Evolutionary conservation across 2,113 vertebrate species (phyloP).

Genomic region (Bufo bufo): DNA sequence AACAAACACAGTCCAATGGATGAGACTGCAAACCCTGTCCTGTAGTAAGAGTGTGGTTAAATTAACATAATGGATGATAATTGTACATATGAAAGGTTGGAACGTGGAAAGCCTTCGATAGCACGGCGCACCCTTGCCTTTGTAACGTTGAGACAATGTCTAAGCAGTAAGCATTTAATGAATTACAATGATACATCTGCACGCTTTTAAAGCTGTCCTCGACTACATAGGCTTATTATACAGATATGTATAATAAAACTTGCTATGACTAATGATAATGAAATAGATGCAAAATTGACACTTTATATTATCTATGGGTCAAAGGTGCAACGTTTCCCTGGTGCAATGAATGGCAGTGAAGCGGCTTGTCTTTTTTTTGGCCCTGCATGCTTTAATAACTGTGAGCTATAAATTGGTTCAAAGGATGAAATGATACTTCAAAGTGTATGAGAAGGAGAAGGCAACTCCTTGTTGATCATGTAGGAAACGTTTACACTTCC

Average conservation of each 20-base stretch:
- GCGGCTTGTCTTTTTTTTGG: slow-evolving; percentile 65
- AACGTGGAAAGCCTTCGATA: neutral
- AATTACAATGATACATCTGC: neutral
- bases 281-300: neutral
- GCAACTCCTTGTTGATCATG: slow-evolving; percentile 72
- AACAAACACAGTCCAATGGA: too few species aligned
- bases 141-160: neutral
- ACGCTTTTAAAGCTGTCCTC: neutral
- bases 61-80: neutral
- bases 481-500: slow-evolving; percentile 71
- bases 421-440: slow-evolving; percentile 82
- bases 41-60: neutral
- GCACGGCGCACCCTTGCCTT: neutral
- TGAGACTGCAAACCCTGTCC: neutral
- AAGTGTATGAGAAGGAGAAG: slow-evolving; percentile 72
- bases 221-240: neutral
- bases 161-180: neutral
- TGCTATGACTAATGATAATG: slow-evolving; percentile 3
- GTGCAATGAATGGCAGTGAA: slow-evolving; percentile 72
- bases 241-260: neutral
- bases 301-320: slow-evolving; percentile 67
- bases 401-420: slow-evolving; percentile 77
- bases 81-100: neutral
- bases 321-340: slow-evolving; percentile 77
- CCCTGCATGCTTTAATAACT: slow-evolving; percentile 70